Percentiles rank a stretch among this genome's conserved stretches.
Conservation (phyloP, 2,797 vertebrate genomes). For the Orestias chungarensis region DNA sequence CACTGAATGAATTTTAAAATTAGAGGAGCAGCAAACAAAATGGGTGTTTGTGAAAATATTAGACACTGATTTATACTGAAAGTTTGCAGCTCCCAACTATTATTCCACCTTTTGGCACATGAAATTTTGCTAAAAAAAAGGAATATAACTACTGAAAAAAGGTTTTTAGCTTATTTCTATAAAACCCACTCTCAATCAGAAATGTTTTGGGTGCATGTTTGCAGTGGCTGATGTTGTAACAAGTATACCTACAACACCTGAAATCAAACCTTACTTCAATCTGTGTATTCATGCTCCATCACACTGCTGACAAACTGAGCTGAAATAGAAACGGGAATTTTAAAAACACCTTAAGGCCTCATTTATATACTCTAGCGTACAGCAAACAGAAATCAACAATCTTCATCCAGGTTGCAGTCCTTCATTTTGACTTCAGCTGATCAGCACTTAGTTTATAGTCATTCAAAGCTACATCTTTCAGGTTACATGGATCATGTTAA, state of each 20-base stretch:
- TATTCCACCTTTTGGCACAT: slow-evolving; percentile 40
- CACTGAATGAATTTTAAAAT: slow-evolving; percentile 59
- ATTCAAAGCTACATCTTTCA: slow-evolving; percentile 45
- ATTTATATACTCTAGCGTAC: slow-evolving; percentile 60
- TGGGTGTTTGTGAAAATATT: slow-evolving; percentile 31
- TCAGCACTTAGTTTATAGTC: slow-evolving; percentile 47
- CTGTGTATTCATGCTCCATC: slow-evolving; percentile 49
- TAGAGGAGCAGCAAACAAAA: slow-evolving; percentile 52
- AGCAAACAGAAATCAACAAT: slow-evolving; percentile 41
- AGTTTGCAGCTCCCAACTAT: slow-evolving; percentile 27
- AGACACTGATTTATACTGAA: slow-evolving; percentile 36
- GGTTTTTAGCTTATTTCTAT: slow-evolving; percentile 24
- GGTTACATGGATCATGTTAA: slow-evolving; percentile 57
- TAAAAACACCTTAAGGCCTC: slow-evolving; percentile 76
- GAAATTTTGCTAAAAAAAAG: slow-evolving; percentile 29
- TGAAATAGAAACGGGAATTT: slow-evolving; percentile 46
- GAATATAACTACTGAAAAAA: slow-evolving; percentile 16
- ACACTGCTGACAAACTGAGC: slow-evolving; percentile 46
- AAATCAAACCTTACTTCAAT: slow-evolving; percentile 41
- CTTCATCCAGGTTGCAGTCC: slow-evolving; percentile 34
- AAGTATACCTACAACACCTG: slow-evolving; percentile 58
- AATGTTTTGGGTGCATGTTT: slow-evolving; percentile 47
- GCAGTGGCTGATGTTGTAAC: slow-evolving; percentile 56
- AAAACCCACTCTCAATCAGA: slow-evolving; percentile 47
- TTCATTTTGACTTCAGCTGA: slow-evolving; percentile 31